Conservation (phyloP, 1,140 invertebrate genomes). For the Achroia grisella region DNA sequence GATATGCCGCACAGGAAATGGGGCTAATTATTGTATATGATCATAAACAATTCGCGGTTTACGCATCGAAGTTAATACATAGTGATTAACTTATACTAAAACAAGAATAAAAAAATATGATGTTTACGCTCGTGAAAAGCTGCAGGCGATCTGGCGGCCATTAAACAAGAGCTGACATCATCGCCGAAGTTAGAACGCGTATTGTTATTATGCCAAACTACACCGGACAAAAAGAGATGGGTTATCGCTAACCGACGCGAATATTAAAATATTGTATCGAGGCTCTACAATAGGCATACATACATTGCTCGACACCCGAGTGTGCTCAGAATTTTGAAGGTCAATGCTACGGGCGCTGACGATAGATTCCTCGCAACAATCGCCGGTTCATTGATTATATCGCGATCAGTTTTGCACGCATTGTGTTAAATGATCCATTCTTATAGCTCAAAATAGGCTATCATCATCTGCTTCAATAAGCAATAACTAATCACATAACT, state of each 20-base stretch:
- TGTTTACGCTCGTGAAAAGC: constrained; percentile 43
- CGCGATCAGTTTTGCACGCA: constrained; percentile 38
- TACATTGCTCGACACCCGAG: constrained; percentile 22
- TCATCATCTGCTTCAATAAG: constrained; percentile 14
- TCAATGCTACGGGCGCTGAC: constrained; percentile 45
- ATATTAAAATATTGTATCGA: constrained; percentile 45
- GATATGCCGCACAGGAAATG: constrained; percentile 1
- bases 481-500: not conserved
- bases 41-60: not conserved
- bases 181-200: constrained; percentile 45
- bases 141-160: constrained; percentile 36
- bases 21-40: constrained; percentile 1
- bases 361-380: constrained; percentile 31
- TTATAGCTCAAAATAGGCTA: constrained; percentile 12
- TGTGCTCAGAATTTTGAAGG: constrained; percentile 34
- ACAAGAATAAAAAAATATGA: constrained; percentile 16
- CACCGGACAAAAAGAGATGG: constrained; percentile 45
- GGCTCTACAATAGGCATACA: constrained; percentile 18
- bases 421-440: constrained; percentile 38
- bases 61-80: constrained; percentile 12
- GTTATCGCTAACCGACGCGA: constrained; percentile 47
- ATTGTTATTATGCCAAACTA: constrained; percentile 51
- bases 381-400: constrained; percentile 37
- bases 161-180: constrained; percentile 65
- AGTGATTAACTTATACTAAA: constrained; percentile 17